A percentile compares a stretch with the other conserved stretches of the same genome.
Conservation (phyloP, 2,888 invertebrate genomes). For the Drosophila rellima region DNA sequence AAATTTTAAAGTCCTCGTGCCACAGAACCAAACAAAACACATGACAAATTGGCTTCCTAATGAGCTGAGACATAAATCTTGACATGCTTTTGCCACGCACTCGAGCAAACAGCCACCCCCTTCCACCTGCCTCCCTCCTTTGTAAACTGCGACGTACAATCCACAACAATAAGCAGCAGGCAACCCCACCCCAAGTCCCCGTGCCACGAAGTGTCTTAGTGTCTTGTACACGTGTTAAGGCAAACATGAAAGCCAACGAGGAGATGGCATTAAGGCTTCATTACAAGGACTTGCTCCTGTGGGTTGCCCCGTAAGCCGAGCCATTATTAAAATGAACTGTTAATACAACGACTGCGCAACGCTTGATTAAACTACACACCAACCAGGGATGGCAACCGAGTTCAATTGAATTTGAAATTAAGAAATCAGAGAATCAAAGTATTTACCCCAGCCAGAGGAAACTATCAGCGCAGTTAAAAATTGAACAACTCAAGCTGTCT, state of each 20-base stretch:
- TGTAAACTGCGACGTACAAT: slow-evolving; percentile 14
- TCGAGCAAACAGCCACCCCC: slow-evolving; percentile 38
- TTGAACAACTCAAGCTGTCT: neutral
- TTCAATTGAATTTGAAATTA: slow-evolving; percentile 53
- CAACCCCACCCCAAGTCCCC: neutral
- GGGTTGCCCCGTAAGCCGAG: slow-evolving; percentile 39
- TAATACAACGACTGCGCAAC: slow-evolving; percentile 66
- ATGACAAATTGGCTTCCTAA: slow-evolving; percentile 82
- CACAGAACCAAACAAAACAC: slow-evolving; percentile 42
- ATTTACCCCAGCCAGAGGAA: neutral
- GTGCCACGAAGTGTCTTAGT: neutral
- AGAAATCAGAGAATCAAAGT: slow-evolving; percentile 20
- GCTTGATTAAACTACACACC: slow-evolving; percentile 60
- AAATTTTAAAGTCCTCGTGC: slow-evolving; percentile 66
- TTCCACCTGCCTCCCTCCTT: neutral
- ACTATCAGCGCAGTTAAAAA: slow-evolving; percentile 2
- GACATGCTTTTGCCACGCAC: slow-evolving; percentile 68
- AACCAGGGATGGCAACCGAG: slow-evolving; percentile 37
- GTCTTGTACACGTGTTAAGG: slow-evolving; percentile 67
- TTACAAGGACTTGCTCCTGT: slow-evolving; percentile 54
- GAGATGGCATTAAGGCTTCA: slow-evolving; percentile 71
- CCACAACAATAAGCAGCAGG: slow-evolving; percentile 47
- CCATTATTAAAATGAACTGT: slow-evolving; percentile 78
- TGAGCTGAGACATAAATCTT: slow-evolving; percentile 82
- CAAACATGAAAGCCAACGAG: slow-evolving; percentile 65